These are phyloP conservation scores for Kryphioiulus occultus DNA, from an alignment of 2,888 invertebrate species.

Conservation along the genomic window DNA sequence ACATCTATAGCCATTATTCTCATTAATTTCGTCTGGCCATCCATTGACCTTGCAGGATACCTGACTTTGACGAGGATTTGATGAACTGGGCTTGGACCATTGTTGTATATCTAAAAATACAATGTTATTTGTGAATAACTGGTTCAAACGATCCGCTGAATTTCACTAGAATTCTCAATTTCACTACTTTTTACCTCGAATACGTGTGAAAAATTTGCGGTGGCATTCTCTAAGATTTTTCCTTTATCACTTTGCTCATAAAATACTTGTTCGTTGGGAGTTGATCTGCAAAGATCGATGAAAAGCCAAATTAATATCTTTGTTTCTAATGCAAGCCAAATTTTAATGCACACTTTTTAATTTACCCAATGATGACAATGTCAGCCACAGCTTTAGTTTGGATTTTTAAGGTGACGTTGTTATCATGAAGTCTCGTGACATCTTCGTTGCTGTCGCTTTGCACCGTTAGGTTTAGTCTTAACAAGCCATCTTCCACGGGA, in stretches of 20 bases:
- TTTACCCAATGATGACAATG: conserved; percentile 44
- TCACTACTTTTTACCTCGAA: background rate
- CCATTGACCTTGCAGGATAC: background rate
- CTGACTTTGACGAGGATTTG: background rate
- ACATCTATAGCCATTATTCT: background rate
- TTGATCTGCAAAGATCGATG: background rate
- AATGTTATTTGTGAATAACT: background rate
- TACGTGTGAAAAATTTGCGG: conserved; percentile 40
- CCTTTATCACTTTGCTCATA: conserved; percentile 44
- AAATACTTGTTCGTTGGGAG: conserved; percentile 46
- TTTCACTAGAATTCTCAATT: background rate
- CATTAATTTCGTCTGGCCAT: background rate
- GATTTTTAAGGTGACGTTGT: background rate
- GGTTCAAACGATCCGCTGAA: background rate
- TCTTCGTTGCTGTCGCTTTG: conserved; percentile 47
- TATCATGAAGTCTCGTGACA: background rate
- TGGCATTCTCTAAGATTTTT: conserved; percentile 8
- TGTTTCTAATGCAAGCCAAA: no score
- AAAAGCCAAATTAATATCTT: background rate
- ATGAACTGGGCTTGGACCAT: conserved; percentile 44
- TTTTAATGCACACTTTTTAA: no score
- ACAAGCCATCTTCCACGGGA: background rate
- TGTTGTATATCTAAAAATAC: conserved; percentile 28
- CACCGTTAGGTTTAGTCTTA: background rate
- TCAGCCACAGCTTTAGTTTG: conserved; percentile 41